Evolutionary conservation across 1,140 invertebrate species (phyloP), one percentile per base, ranked within the genome.

Genomic region (Anagrus nilaparvatae): DNA sequence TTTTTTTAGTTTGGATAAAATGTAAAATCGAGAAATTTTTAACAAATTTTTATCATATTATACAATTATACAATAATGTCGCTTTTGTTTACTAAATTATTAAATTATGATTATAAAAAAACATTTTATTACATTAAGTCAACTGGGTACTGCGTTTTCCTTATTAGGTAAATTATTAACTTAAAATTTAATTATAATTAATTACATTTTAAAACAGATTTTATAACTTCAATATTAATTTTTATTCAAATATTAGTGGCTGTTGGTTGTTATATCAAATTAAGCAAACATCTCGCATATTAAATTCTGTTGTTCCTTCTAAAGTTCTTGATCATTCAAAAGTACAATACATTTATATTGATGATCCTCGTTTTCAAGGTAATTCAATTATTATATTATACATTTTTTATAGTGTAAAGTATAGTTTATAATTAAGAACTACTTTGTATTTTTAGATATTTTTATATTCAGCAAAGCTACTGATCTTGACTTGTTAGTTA

Each of bases 271-370:
- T 63, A 5, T 60, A 67, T 38, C 65, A 69, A 45, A 16, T 64
- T n/a, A 52, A 56, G 12, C 54, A 60, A 27, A 55, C 59, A 16
- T 59, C 57, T 0, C 42, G 54, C 12, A 58, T 57, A 24, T 31
- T 69, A 5, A 49, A 54, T 25, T 61, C 61, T 5, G 35, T 51
- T 23, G 47, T 67, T 27, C 42, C 57, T 2, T 56, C 50, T 18
- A 59, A 64, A 47, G 54, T 62, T 41, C 45, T 67, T 9, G 50
- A 63, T 40, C 56, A 62, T 40, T 32, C 53, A 1, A 54, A 55
- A 30, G 54, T 60, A 12, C 58, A 64, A 29, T 70, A 68, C 44
- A 68, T 70, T 54, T 70, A 69, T 43, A 51, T 69, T 2, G 59
- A 69, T 50, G 58, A 69, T 51, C 64, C 66, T 23, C 43, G 52